Conservation (phyloP, 2,888 invertebrate genomes). For the Eilema griseolum region DNA sequence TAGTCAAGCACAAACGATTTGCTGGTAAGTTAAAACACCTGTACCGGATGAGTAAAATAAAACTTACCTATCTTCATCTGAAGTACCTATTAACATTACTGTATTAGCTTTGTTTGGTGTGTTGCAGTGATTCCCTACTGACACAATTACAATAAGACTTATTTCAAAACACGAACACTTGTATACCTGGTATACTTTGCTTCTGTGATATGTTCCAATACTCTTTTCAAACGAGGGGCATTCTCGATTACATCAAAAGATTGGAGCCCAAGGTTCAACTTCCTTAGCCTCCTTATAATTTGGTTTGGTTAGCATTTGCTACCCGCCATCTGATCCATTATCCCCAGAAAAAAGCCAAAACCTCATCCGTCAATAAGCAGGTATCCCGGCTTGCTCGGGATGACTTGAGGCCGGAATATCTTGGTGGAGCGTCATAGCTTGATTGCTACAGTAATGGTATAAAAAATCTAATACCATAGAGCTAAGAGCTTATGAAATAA, state of each 20-base stretch:
- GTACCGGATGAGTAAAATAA: conserved; percentile 22
- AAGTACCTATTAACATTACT: conserved; percentile 47
- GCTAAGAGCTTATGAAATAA: not conserved
- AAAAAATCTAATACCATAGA: too few species aligned
- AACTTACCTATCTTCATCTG: conserved; percentile 28
- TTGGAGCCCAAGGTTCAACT: too few species aligned
- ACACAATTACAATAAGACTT: conserved; percentile 57
- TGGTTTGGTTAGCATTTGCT: too few species aligned
- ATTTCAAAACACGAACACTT: conserved; percentile 38
- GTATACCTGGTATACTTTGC: not conserved
- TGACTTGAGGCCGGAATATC: too few species aligned
- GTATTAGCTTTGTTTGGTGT: conserved; percentile 64
- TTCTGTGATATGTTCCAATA: not conserved
- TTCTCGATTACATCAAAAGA: too few species aligned
- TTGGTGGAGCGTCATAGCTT: not conserved
- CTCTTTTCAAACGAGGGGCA: too few species aligned
- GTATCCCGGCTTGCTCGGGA: too few species aligned
- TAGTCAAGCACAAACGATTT: conserved; percentile 5
- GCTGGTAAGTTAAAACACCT: conserved; percentile 12
- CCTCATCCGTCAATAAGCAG: not conserved
- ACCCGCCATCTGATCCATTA: not conserved
- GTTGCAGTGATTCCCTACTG: conserved; percentile 61
- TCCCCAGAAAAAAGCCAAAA: not conserved
- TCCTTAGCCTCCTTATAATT: too few species aligned
- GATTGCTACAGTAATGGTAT: too few species aligned